Evolutionary conservation across 2,113 vertebrate species (phyloP).

Genomic region (Urocitellus parryii): DNA sequence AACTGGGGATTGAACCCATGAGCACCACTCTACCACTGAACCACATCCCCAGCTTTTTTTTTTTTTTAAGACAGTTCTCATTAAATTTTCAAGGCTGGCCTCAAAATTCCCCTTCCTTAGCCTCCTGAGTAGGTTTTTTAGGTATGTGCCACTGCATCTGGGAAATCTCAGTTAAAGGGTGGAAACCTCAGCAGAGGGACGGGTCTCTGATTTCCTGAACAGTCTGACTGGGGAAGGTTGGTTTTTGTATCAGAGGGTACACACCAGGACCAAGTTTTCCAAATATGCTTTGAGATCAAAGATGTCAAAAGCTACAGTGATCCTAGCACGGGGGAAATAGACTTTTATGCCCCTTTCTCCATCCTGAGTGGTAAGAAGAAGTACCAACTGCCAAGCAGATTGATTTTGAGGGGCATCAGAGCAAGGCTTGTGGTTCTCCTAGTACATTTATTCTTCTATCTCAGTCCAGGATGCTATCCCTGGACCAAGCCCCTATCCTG

Average conservation of each 20-base stretch:
- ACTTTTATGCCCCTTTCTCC: not conserved
- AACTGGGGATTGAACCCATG: too few species aligned
- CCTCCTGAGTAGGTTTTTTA: too few species aligned
- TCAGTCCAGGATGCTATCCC: not conserved
- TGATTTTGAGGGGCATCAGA: not conserved
- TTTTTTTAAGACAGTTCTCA: too few species aligned
- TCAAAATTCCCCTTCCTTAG: too few species aligned
- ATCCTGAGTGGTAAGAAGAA: not conserved
- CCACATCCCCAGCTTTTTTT: too few species aligned
- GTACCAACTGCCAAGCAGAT: not conserved
- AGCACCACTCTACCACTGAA: too few species aligned
- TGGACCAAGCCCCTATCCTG: not conserved
- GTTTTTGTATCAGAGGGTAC: not conserved
- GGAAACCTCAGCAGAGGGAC: not conserved
- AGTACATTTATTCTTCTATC: not conserved
- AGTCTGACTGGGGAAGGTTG: not conserved
- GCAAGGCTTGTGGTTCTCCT: not conserved
- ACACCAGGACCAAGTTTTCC: not conserved
- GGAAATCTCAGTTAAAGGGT: not conserved
- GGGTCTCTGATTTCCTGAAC: not conserved
- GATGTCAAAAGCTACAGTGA: not conserved
- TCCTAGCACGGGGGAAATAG: not conserved
- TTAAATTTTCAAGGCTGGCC: too few species aligned
- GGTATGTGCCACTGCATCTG: too few species aligned
- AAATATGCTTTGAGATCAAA: not conserved